phyloP scores from a whole-genome alignment of 2,888 invertebrate species.

The Minunthozetes semirufus region DNA sequence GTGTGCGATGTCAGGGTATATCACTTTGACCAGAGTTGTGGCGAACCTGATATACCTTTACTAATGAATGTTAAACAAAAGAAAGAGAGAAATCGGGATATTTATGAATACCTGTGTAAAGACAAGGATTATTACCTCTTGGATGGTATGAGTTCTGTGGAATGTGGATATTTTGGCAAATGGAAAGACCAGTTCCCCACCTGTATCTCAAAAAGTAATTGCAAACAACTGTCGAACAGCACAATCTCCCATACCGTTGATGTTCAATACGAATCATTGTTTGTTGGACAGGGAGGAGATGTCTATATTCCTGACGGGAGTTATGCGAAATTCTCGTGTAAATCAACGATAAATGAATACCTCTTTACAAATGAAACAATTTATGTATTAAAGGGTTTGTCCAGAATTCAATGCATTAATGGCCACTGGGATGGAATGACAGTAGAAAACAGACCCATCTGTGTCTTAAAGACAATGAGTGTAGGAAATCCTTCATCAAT shows the following conservation, averaged over 20 bases:
- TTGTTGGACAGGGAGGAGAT: neutral
- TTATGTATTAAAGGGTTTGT: neutral
- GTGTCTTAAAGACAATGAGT: neutral
- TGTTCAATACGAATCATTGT: neutral
- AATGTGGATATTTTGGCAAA: neutral
- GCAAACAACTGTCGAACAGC: neutral
- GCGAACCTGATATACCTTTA: neutral
- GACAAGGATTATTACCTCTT: neutral
- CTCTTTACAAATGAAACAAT: neutral
- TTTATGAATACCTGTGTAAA: neutral
- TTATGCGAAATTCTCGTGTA: neutral
- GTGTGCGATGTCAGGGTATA: neutral
- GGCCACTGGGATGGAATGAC: neutral
- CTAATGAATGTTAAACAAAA: neutral
- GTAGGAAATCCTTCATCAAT: neutral
- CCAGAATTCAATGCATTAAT: neutral
- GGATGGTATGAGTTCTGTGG: neutral
- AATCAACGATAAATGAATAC: neutral
- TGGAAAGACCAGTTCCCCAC: neutral
- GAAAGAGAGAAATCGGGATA: neutral
- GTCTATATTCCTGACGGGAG: neutral
- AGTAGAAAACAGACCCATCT: neutral
- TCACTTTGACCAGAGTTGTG: neutral
- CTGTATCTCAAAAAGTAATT: neutral
- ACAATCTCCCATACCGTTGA: neutral